A percentile compares a stretch with the other conserved stretches of the same genome.
Evolutionary conservation across 2,888 invertebrate genomes (phyloP).

Genomic region (Labia minor): DNA sequence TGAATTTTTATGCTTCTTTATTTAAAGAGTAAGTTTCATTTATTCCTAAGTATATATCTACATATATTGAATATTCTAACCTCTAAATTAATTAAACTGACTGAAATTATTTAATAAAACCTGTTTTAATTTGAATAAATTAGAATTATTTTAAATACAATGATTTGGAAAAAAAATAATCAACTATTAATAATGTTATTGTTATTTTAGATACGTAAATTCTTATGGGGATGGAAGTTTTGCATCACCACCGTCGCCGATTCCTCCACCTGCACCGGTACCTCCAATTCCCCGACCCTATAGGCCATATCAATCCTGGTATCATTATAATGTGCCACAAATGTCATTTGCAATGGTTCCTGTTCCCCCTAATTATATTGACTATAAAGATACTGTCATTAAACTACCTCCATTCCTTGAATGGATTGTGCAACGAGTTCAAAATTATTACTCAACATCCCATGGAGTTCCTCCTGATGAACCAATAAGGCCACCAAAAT

Average conservation of each 20-base stretch:
- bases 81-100: not conserved
- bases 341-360: not conserved
- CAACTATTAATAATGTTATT: no score
- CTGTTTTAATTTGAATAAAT: no score
- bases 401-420: conserved; percentile 20
- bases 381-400: not conserved
- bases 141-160: no score
- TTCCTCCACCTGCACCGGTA: not conserved
- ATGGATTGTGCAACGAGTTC: conserved; percentile 39
- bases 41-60: no score
- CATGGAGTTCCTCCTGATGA: conserved; percentile 3
- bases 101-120: not conserved
- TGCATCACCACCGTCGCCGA: not conserved
- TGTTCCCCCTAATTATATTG: not conserved
- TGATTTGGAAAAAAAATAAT: no score
- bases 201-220: not conserved
- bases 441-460: conserved; percentile 52
- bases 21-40: no score
- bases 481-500: conserved; percentile 3
- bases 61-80: not conserved
- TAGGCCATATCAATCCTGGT: not conserved
- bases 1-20: no score
- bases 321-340: not conserved
- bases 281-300: not conserved
- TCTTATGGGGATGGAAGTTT: not conserved